phyloP scores from a whole-genome alignment of 1,140 invertebrate species.

The Hyles vespertilio region DNA sequence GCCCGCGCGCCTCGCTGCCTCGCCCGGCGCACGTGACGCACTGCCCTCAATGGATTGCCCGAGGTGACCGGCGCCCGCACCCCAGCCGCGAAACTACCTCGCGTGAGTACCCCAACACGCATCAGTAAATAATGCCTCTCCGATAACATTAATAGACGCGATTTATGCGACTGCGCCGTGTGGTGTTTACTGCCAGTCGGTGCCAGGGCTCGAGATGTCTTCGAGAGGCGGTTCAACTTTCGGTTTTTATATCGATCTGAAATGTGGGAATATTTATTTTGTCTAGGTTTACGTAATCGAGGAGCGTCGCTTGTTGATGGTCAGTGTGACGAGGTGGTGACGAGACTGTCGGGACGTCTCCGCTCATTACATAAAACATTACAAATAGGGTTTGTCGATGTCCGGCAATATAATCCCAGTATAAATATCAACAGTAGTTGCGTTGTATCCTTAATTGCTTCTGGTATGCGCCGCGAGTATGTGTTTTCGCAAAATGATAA shows the following conservation, averaged over 20 bases:
- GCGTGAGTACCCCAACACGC: constrained; percentile 40
- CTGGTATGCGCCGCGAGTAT: background rate
- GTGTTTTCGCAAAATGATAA: constrained; percentile 11
- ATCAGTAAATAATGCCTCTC: constrained; percentile 36
- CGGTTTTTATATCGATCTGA: constrained; percentile 53
- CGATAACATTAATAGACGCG: constrained; percentile 35
- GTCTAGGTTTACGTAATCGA: constrained; percentile 58
- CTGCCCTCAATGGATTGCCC: constrained; percentile 54
- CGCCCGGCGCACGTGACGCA: constrained; percentile 16
- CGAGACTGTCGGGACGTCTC: constrained; percentile 13
- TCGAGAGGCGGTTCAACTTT: constrained; percentile 26
- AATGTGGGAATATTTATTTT: constrained; percentile 48
- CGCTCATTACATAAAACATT: constrained; percentile 32
- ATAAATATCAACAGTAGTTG: too few species aligned
- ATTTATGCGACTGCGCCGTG: constrained; percentile 44
- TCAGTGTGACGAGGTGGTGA: constrained; percentile 28
- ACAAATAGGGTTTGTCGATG: constrained; percentile 10
- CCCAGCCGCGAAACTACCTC: constrained; percentile 25
- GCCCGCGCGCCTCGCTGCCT: constrained; percentile 30
- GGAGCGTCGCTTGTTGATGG: constrained; percentile 42
- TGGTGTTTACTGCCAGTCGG: constrained; percentile 38
- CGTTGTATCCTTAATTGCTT: background rate
- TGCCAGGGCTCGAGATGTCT: constrained; percentile 7
- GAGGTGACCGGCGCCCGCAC: constrained; percentile 50
- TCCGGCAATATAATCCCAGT: background rate